Conservation (phyloP, 23 tunicate genomes). For the Halocynthia aurantium region DNA sequence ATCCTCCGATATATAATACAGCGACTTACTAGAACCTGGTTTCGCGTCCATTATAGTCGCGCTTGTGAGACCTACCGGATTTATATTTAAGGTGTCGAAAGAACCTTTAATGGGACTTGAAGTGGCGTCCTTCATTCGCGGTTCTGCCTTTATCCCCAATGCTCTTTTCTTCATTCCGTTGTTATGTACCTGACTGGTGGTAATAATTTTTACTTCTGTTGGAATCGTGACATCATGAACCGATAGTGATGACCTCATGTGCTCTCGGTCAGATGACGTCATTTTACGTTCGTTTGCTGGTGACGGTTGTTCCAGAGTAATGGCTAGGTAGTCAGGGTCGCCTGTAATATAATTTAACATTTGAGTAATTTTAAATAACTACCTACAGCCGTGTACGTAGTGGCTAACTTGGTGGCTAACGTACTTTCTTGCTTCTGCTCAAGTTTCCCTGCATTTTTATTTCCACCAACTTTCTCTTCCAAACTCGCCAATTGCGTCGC, state of each 20-base stretch:
- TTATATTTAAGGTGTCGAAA: conserved; percentile 13
- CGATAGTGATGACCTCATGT: conserved; percentile 16
- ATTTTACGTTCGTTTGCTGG: not conserved
- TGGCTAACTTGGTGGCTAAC: too few relatives aligned
- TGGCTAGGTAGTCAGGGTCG: conserved; percentile 25
- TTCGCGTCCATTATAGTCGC: conserved; percentile 2
- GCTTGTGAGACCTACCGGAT: conserved; percentile 18
- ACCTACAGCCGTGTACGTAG: too few relatives aligned
- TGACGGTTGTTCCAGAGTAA: conserved; percentile 14
- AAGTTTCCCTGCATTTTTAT: too few relatives aligned
- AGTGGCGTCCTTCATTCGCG: conserved; percentile 1
- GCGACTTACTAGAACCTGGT: not conserved
- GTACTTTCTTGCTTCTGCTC: too few relatives aligned
- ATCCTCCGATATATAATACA: conserved; percentile 17
- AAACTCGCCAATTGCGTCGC: too few relatives aligned
- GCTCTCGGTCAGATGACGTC: not conserved
- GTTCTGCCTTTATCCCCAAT: not conserved
- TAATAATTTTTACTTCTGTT: conserved; percentile 4
- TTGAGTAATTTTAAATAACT: too few relatives aligned
- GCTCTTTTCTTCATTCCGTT: conserved; percentile 12
- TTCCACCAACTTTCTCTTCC: too few relatives aligned
- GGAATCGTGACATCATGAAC: conserved; percentile 26
- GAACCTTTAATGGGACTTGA: not conserved
- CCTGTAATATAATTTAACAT: too few relatives aligned
- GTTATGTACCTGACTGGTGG: not conserved